Conservation (phyloP, 2,888 invertebrate species). For the Lasioglossum leucozonium region DNA sequence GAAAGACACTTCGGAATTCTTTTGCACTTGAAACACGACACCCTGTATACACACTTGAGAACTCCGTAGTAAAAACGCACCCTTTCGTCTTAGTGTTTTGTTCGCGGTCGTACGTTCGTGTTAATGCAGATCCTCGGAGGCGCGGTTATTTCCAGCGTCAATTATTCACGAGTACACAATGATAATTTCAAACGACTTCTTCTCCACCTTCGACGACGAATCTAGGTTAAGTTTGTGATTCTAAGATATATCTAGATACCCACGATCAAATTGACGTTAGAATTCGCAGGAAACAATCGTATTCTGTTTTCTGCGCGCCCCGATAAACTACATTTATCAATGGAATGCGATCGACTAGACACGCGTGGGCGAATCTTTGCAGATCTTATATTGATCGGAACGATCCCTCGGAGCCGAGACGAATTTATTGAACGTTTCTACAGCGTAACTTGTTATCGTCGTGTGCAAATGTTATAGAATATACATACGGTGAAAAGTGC, state of each 20-base stretch:
- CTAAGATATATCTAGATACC: neutral
- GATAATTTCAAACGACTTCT: slow-evolving; percentile 35
- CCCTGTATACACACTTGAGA: neutral
- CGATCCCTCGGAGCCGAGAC: neutral
- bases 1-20: neutral
- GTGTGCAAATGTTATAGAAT: too few species aligned
- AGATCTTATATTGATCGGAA: neutral
- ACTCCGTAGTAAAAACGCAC: slow-evolving; percentile 10
- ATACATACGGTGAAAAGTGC: too few species aligned
- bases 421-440: neutral
- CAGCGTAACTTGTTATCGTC: neutral
- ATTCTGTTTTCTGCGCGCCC: neutral
- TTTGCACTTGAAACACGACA: neutral
- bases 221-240: slow-evolving; percentile 18
- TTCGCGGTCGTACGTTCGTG: slow-evolving; percentile 11
- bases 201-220: neutral
- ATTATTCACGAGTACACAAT: slow-evolving; percentile 38
- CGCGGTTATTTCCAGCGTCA: slow-evolving; percentile 38
- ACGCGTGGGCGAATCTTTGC: neutral
- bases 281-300: neutral
- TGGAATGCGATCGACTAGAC: neutral
- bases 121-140: slow-evolving; percentile 19
- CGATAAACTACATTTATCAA: neutral
- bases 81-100: slow-evolving; percentile 12
- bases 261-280: slow-evolving; percentile 15